Percentiles rank a stretch among this genome's conserved stretches.
These are phyloP conservation scores for Poicephalus meyeri DNA, from an alignment of 2,113 vertebrate species.

Conservation along the genomic window DNA sequence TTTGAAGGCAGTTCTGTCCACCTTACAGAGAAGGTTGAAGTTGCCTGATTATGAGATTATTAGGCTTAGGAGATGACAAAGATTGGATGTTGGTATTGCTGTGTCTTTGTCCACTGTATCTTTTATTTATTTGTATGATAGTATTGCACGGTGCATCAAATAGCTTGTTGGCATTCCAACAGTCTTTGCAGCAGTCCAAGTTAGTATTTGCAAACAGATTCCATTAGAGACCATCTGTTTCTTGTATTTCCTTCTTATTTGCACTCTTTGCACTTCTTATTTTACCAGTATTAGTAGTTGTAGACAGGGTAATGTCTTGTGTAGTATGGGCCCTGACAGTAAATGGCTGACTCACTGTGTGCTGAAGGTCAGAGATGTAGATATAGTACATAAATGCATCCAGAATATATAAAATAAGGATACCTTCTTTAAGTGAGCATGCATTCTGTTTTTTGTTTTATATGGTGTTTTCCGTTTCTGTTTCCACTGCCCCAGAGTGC, in stretches of 20 bases:
- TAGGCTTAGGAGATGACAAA: background rate
- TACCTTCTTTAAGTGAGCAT: background rate
- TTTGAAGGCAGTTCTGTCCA: background rate
- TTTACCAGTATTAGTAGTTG: background rate
- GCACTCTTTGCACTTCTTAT: background rate
- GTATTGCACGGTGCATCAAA: background rate
- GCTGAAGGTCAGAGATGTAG: background rate
- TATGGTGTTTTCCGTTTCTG: background rate
- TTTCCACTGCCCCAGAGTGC: background rate
- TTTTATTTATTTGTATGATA: background rate
- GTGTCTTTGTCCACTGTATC: background rate
- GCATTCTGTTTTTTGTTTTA: background rate
- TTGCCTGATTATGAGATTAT: background rate
- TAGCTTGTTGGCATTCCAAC: background rate
- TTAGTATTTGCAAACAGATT: background rate
- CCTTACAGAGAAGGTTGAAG: background rate
- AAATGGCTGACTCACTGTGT: background rate
- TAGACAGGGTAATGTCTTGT: background rate
- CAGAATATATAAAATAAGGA: background rate
- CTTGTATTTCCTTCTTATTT: background rate
- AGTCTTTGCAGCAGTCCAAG: background rate
- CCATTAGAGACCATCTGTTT: background rate
- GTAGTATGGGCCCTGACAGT: background rate
- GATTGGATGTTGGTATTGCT: background rate
- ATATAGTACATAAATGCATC: background rate